Percentiles rank a stretch among this genome's conserved stretches.
Conservation (phyloP, 2,797 vertebrate genomes). For the Enteromius radiatus region DNA sequence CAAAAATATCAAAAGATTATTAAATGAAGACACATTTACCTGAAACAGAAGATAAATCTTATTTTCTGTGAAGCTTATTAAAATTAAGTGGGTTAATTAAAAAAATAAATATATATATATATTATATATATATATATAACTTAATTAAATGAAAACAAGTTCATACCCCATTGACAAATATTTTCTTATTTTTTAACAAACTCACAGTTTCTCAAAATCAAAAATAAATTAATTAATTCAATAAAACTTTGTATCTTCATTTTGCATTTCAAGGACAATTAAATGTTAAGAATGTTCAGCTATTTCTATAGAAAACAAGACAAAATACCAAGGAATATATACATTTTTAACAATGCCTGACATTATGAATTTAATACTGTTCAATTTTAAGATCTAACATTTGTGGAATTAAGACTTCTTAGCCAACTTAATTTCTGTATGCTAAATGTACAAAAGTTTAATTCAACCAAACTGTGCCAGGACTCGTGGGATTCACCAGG, state of each 20-base stretch:
- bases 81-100: neutral
- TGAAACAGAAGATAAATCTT: neutral
- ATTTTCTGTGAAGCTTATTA: neutral
- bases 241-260: neutral
- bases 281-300: neutral
- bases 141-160: neutral
- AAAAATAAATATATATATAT: neutral
- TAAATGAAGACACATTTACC: neutral
- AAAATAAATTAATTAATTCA: no score
- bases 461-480: slow-evolving; percentile 10
- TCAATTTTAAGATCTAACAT: neutral
- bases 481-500: slow-evolving; percentile 3
- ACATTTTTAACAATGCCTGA: neutral
- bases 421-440: neutral
- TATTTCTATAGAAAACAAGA: neutral
- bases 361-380: neutral
- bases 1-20: neutral
- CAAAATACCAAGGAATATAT: neutral
- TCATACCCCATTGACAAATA: neutral
- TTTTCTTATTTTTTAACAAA: neutral
- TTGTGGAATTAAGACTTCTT: neutral
- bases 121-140: neutral
- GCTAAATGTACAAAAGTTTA: neutral
- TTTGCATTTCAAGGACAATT: neutral
- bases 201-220: neutral